These are phyloP conservation scores for Lepisosteus osseus DNA, from an alignment of 2,113 vertebrate genomes.

Conservation along the genomic window DNA sequence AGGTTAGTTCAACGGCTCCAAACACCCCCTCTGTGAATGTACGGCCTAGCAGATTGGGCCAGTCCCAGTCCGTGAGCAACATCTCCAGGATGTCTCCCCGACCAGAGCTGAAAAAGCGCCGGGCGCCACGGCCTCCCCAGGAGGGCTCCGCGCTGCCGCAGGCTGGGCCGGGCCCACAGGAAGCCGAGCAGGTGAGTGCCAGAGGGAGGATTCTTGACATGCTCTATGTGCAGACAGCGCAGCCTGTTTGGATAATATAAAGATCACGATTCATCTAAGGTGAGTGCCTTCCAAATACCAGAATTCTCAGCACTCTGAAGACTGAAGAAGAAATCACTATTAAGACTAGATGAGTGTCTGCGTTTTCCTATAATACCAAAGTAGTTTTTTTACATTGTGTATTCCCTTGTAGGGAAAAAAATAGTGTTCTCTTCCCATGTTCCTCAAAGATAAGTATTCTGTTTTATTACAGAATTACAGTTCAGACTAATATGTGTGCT, in stretches of 20 bases:
- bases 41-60: slow-evolving; percentile 65
- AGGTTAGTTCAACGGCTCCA: slow-evolving; percentile 70
- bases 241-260: neutral
- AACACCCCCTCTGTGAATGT: slow-evolving; percentile 60
- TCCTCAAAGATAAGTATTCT: no score
- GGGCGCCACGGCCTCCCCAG: slow-evolving; percentile 76
- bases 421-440: no score
- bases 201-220: neutral
- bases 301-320: no score
- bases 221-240: neutral
- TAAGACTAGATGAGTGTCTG: no score
- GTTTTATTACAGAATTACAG: no score
- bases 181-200: slow-evolving; percentile 54
- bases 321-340: no score
- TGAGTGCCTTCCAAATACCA: no score
- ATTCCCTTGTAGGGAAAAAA: no score
- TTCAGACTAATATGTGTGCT: no score
- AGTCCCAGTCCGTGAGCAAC: slow-evolving; percentile 81
- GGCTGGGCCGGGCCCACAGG: slow-evolving; percentile 26
- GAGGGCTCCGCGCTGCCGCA: slow-evolving; percentile 23
- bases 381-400: no score
- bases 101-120: slow-evolving; percentile 78
- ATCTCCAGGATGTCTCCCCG: slow-evolving; percentile 72
- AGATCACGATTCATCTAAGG: no score
- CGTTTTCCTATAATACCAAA: no score